phyloP scores from a whole-genome alignment of 1,140 invertebrate species.

The Calycopis cecrops region DNA sequence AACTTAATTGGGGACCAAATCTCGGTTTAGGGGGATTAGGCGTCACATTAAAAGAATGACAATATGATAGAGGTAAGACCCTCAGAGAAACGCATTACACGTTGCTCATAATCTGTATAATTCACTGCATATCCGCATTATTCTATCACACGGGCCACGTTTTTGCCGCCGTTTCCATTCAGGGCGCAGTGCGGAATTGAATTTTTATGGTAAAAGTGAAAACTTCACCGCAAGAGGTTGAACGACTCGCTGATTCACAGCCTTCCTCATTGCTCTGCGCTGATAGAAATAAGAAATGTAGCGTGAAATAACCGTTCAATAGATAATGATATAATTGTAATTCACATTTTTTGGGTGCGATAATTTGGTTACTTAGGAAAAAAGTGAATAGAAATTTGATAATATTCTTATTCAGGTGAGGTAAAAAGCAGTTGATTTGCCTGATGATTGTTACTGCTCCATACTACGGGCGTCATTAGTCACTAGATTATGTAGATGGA shows the following conservation, averaged over 20 bases:
- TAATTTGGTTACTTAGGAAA: too few species aligned
- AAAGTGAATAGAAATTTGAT: too few species aligned
- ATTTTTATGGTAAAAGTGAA: slow-evolving; percentile 62
- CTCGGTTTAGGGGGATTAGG: background rate
- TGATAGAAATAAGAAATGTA: slow-evolving; percentile 12
- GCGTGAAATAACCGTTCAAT: background rate
- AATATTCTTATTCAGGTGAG: too few species aligned
- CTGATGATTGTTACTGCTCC: too few species aligned
- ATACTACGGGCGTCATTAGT: too few species aligned
- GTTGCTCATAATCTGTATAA: too few species aligned
- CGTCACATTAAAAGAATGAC: too few species aligned
- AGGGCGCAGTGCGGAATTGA: slow-evolving; percentile 39
- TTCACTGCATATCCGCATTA: slow-evolving; percentile 30
- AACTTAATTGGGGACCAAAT: background rate
- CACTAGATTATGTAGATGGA: too few species aligned
- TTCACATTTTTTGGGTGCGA: too few species aligned
- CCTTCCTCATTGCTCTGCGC: slow-evolving; percentile 22
- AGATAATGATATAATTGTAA: background rate
- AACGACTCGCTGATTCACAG: slow-evolving; percentile 27
- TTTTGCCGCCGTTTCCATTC: slow-evolving; percentile 49
- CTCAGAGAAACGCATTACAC: too few species aligned
- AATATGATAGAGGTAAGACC: too few species aligned
- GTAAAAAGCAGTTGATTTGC: too few species aligned
- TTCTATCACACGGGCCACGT: slow-evolving; percentile 41
- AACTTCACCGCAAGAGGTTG: slow-evolving; percentile 30